These are phyloP conservation scores for Bembecia ichneumoniformis DNA, from an alignment of 2,888 invertebrate species.

Conservation along the genomic window DNA sequence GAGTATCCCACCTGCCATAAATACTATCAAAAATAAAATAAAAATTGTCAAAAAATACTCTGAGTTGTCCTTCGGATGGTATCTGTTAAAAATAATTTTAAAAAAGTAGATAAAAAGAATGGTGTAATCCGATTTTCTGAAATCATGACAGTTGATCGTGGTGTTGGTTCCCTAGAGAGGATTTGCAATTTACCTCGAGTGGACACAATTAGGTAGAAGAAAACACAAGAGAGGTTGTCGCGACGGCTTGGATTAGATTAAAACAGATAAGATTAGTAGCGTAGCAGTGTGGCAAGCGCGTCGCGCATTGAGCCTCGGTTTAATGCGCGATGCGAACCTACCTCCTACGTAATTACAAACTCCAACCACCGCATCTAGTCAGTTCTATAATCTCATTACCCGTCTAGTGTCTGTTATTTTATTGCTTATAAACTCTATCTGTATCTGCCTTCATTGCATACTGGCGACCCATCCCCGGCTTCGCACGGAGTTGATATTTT, in stretches of 20 bases:
- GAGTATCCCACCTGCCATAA: too few relatives aligned
- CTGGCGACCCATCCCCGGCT: too few relatives aligned
- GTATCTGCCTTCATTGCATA: neutral
- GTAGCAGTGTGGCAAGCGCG: conserved; percentile 35
- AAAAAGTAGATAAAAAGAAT: too few relatives aligned
- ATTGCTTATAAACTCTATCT: neutral
- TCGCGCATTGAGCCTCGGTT: conserved; percentile 21
- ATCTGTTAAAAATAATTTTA: too few relatives aligned
- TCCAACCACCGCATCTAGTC: conserved; percentile 17
- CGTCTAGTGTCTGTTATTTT: neutral
- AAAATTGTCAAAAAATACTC: too few relatives aligned
- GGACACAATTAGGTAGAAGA: conserved; percentile 63
- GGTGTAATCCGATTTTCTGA: conserved; percentile 26
- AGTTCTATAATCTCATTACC: too few relatives aligned
- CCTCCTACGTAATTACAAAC: conserved; percentile 35
- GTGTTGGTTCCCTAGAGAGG: conserved; percentile 47
- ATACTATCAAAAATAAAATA: too few relatives aligned
- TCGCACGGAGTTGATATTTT: too few relatives aligned
- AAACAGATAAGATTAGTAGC: conserved; percentile 63
- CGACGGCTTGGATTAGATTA: conserved; percentile 64
- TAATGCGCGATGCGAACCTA: conserved; percentile 35
- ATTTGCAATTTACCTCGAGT: conserved; percentile 66
- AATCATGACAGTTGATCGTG: conserved; percentile 38
- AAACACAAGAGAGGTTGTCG: conserved; percentile 66
- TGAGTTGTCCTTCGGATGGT: too few relatives aligned